phyloP scores from a whole-genome alignment of 1,140 invertebrate genomes.

The Eufriesea mexicana region DNA sequence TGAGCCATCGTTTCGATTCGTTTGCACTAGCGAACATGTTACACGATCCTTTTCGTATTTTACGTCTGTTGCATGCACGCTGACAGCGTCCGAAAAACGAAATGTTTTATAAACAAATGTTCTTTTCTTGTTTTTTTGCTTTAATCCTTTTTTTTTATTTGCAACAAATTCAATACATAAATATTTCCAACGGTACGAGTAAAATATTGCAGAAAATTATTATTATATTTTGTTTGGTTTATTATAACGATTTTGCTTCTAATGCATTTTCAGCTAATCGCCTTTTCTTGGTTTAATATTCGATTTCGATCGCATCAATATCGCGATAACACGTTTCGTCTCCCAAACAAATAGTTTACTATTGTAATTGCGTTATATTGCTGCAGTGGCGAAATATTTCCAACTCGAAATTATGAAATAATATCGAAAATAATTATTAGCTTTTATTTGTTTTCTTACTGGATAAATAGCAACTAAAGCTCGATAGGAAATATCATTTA shows the following conservation, averaged over 20 bases:
- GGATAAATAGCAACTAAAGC: neutral
- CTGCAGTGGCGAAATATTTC: neutral
- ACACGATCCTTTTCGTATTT: slow-evolving; percentile 24
- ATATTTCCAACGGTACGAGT: no score
- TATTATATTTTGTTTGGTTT: no score
- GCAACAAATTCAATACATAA: neutral
- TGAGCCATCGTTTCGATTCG: slow-evolving; percentile 81
- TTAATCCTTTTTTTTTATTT: neutral
- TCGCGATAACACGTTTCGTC: neutral
- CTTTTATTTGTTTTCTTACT: neutral
- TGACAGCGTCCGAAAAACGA: slow-evolving; percentile 12
- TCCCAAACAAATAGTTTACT: neutral
- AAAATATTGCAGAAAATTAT: no score
- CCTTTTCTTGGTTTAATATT: no score
- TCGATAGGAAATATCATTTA: neutral
- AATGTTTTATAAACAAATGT: slow-evolving; percentile 18
- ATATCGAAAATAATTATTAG: neutral
- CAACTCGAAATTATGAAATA: neutral
- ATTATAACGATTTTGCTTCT: no score
- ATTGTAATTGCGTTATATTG: neutral
- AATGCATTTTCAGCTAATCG: no score
- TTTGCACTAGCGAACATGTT: slow-evolving; percentile 80
- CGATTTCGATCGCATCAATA: no score
- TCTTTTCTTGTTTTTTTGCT: neutral
- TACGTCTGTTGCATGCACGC: slow-evolving; percentile 16